Evolutionary conservation across 1,140 invertebrate species (phyloP).

Genomic region (Lepidurus arcticus): DNA sequence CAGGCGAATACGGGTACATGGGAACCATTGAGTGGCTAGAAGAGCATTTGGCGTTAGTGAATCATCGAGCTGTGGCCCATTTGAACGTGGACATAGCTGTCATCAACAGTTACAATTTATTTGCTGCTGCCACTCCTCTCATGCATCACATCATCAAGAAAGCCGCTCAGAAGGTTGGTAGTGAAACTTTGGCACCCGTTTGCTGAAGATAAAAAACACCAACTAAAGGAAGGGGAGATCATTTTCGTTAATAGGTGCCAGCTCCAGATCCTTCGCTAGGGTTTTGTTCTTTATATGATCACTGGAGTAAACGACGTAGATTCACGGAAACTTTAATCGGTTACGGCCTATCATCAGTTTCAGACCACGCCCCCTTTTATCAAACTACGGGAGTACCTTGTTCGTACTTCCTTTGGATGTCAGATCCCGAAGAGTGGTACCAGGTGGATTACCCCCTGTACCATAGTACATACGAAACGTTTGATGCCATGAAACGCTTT

Average conservation of each 20-base stretch:
- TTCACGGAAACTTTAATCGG: slow-evolving; percentile 34
- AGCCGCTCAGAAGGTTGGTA: slow-evolving; percentile 41
- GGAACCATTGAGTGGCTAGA: slow-evolving; percentile 42
- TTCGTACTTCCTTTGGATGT: slow-evolving; percentile 38
- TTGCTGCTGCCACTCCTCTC: slow-evolving; percentile 41
- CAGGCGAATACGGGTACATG: slow-evolving; percentile 41
- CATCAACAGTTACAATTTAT: slow-evolving; percentile 37
- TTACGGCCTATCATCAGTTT: slow-evolving; percentile 36
- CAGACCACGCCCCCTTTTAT: slow-evolving; percentile 38
- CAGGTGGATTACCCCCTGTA: slow-evolving; percentile 41
- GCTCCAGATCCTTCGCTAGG: slow-evolving; percentile 36
- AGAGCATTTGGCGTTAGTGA: slow-evolving; percentile 38
- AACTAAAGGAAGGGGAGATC: too few species aligned
- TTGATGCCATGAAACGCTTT: slow-evolving; percentile 40
- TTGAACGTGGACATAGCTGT: slow-evolving; percentile 44
- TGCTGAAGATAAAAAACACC: not conserved
- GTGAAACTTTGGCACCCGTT: slow-evolving; percentile 31
- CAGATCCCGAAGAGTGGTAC: slow-evolving; percentile 35
- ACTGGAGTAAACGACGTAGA: slow-evolving; percentile 35
- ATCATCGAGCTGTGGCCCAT: slow-evolving; percentile 43
- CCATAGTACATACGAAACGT: slow-evolving; percentile 42
- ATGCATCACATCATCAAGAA: slow-evolving; percentile 41
- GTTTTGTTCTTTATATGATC: slow-evolving; percentile 36
- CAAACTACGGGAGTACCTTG: slow-evolving; percentile 37
- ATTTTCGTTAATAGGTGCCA: slow-evolving; percentile 31